phyloP scores from a whole-genome alignment of 2,113 vertebrate genomes.

The Boulengeromyrus knoepffleri region DNA sequence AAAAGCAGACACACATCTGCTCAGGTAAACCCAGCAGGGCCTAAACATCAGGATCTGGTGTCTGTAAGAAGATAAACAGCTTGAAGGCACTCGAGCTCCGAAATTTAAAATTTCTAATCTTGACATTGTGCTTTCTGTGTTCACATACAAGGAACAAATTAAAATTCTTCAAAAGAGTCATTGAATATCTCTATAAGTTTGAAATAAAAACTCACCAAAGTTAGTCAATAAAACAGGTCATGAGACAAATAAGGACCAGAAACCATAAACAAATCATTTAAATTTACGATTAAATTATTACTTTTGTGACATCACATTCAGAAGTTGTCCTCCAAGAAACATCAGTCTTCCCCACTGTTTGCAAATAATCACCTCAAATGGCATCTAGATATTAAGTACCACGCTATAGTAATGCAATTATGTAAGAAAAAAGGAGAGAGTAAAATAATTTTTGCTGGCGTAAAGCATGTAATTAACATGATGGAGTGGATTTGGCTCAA shows the following conservation, averaged over 20 bases:
- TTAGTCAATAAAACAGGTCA: neutral
- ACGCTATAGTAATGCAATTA: neutral
- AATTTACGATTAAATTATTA: neutral
- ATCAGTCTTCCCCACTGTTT: neutral
- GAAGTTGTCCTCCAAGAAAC: neutral
- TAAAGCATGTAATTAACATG: neutral
- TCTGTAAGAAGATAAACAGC: neutral
- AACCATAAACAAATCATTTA: neutral
- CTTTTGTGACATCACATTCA: neutral
- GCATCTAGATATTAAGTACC: neutral
- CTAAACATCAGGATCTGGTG: neutral
- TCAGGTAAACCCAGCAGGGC: neutral
- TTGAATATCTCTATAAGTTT: neutral
- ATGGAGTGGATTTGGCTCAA: neutral
- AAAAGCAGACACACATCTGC: neutral
- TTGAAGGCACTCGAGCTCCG: neutral
- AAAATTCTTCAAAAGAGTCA: slow-evolving; percentile 25
- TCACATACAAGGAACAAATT: slow-evolving; percentile 40
- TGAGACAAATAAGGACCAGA: neutral
- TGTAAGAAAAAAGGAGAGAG: neutral
- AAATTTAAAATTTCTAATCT: neutral
- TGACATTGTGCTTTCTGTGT: slow-evolving; percentile 20
- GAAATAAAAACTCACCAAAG: neutral
- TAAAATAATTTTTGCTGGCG: neutral
- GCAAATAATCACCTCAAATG: neutral